Evolutionary conservation across 2,888 invertebrate species (phyloP).

Genomic region (Sinelater perroti): DNA sequence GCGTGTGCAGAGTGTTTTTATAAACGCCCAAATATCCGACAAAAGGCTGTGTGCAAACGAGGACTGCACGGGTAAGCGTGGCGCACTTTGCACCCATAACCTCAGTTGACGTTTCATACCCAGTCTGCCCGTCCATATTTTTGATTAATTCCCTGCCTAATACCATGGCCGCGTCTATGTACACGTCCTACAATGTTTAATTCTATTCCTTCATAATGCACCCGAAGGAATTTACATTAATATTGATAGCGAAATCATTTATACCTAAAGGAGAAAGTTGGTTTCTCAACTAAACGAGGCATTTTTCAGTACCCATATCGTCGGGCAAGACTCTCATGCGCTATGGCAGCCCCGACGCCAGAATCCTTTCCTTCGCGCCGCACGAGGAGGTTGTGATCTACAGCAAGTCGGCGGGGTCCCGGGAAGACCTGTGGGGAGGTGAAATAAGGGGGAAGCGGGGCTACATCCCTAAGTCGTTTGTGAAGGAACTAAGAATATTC

Average conservation of each 20-base stretch:
- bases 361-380: conserved; percentile 68
- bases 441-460: conserved; percentile 74
- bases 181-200: background rate
- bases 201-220: background rate
- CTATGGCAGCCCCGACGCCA: conserved; percentile 66
- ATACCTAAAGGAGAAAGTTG: background rate
- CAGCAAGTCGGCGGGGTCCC: conserved; percentile 75
- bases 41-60: conserved; percentile 76
- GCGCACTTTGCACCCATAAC: conserved; percentile 52
- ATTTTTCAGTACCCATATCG: conserved; percentile 69
- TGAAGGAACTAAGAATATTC: conserved; percentile 69
- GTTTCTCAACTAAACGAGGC: background rate
- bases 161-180: background rate
- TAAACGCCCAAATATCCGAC: conserved; percentile 67
- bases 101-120: conserved; percentile 34
- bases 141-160: conserved; percentile 28
- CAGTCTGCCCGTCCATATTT: conserved; percentile 46
- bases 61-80: conserved; percentile 72
- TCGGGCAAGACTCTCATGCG: conserved; percentile 66
- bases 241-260: background rate
- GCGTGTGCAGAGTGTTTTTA: conserved; percentile 52
- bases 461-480: conserved; percentile 68
- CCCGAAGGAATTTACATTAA: background rate
- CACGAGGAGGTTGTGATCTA: conserved; percentile 69
- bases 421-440: conserved; percentile 72